Base-by-base conservation (phyloP, 2,888 invertebrate genomes). In the Lasioglossum figueresi region DNA sequence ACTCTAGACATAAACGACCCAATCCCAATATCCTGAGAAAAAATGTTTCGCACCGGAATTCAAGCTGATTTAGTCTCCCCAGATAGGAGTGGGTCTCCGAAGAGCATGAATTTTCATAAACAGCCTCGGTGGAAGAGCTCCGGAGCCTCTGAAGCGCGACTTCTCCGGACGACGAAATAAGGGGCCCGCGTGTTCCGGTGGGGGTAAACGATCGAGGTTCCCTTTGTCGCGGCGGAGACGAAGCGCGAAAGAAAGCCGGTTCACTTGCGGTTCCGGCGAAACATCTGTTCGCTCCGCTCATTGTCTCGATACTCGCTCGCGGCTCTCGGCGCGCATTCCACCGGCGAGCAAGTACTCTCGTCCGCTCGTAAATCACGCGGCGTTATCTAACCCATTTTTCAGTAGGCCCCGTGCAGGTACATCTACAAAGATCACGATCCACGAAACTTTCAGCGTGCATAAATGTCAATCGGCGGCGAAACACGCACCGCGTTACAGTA, bases 401-500 rank as follows among this genome's bases (percentile, higher is more conserved):
- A 59, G 27, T 4, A 14, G 14, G 14, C 59, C 31, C 5, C 16
- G 59, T 1, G 12, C 16, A 27, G 16, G 6, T 6, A 59, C 31
- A 14, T 4, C 27, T 27, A 4, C 14, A 4, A 14, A 66, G 19
- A 66, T 43, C 43, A 5, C 31, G 66, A 31, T 12, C n/a, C 63
- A 31, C 63, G 63, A 31, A 31, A 63, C 63, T 6, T 63, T 31
- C 16, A 6, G 6, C 68, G 4, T 1, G 40, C n/a, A 12, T 68
- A 68, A 70, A 70, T 40, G 68, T 40, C 40, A 68, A 23, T 68
- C 68, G 37, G 23, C 37, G 37, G 23, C 34, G 4, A 40, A 12
- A 23, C 72, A 48, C 72, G 48, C 74, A 70, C 40, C 52, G 84
- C 79, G 88, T 82, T 31, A 88, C 82, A 83, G 79, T 88, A 89